Conservation (phyloP, 2,797 vertebrate species). For the Eulemur mongoz region DNA sequence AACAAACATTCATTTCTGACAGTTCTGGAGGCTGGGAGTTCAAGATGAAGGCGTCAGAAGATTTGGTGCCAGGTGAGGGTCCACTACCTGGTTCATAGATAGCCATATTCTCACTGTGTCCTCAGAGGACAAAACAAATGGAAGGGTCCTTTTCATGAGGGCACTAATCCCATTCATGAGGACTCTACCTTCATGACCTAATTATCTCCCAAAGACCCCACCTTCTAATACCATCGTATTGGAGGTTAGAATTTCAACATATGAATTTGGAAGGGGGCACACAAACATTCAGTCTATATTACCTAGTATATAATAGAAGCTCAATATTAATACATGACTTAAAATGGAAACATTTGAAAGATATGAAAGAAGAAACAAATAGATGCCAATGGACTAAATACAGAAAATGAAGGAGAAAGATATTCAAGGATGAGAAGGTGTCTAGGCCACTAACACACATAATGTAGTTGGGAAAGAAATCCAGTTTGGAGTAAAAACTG, state of each 20-base stretch:
- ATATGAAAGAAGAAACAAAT: neutral
- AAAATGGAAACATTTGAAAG: neutral
- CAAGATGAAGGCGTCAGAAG: neutral
- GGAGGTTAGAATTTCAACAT: neutral
- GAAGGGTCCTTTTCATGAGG: neutral
- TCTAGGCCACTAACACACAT: neutral
- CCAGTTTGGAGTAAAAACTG: neutral
- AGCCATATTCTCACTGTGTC: neutral
- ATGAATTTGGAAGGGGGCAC: too few species aligned
- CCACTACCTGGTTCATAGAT: neutral
- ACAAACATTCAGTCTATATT: neutral
- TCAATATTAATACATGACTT: neutral
- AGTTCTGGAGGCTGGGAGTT: neutral
- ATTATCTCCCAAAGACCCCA: neutral
- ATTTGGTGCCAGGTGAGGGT: neutral
- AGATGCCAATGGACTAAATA: neutral
- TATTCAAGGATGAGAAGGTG: neutral
- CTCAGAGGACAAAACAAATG: neutral
- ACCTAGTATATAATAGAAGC: neutral
- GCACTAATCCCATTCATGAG: neutral
- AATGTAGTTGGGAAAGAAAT: neutral
- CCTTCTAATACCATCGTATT: neutral
- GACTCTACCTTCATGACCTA: neutral
- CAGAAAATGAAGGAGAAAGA: neutral
- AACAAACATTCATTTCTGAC: neutral